A percentile compares a stretch with the other conserved stretches of the same genome.
phyloP scores from a whole-genome alignment of 1,140 invertebrate genomes.

The Muscidifurax raptorellus region DNA sequence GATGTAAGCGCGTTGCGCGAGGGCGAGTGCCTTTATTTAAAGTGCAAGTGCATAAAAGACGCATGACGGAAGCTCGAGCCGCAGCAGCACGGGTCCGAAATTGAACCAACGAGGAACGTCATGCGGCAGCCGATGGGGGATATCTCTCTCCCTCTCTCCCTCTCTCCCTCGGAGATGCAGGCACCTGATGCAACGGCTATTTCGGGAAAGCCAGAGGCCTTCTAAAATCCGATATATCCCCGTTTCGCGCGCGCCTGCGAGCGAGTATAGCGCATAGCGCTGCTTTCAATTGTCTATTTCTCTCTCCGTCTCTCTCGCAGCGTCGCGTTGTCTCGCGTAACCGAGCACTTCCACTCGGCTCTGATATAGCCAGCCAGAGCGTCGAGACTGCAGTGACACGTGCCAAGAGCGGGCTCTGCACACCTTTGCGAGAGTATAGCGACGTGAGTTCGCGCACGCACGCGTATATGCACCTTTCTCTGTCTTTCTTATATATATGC shows the following conservation, averaged over 20 bases:
- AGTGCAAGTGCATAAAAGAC: slow-evolving; percentile 45
- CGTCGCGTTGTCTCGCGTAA: slow-evolving; percentile 46
- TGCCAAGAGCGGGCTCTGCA: background rate
- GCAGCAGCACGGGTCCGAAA: slow-evolving; percentile 6
- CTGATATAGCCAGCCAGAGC: background rate
- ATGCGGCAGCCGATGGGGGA: background rate
- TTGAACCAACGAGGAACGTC: background rate
- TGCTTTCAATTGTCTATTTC: slow-evolving; percentile 18
- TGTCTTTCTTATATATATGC: background rate
- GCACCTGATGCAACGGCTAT: slow-evolving; percentile 48
- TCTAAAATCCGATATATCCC: slow-evolving; percentile 41
- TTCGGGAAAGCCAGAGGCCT: slow-evolving; percentile 41
- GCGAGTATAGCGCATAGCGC: background rate
- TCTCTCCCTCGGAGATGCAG: background rate
- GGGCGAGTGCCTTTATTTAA: slow-evolving; percentile 38
- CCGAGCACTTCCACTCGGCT: background rate
- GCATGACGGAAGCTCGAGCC: slow-evolving; percentile 5
- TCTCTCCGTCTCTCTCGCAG: background rate
- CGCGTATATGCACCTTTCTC: background rate
- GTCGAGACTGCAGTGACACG: background rate
- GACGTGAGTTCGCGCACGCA: background rate
- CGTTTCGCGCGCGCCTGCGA: slow-evolving; percentile 14
- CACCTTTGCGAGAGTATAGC: background rate
- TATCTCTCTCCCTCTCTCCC: background rate
- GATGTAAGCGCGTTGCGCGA: slow-evolving; percentile 37